A percentile compares a stretch with the other conserved stretches of the same genome.
Evolutionary conservation across 2,797 vertebrate species (phyloP).

Genomic region (Denticeps clupeoides): DNA sequence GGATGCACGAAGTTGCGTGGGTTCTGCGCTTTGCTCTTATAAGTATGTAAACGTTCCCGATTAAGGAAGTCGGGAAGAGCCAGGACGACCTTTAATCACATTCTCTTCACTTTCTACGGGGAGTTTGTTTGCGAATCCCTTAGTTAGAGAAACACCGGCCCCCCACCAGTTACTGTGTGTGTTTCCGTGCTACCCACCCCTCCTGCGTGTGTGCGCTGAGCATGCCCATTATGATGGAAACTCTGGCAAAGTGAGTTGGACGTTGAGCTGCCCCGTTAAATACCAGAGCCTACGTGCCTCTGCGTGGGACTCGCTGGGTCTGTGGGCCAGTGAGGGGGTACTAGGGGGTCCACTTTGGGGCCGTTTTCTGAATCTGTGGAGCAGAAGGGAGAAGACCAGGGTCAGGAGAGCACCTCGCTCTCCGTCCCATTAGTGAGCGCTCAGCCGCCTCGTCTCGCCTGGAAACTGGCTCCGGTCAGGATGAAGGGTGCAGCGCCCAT

Average conservation of each 20-base stretch:
- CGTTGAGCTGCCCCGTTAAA: slow-evolving; percentile 16
- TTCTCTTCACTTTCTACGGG: not conserved
- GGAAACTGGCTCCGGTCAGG: not conserved
- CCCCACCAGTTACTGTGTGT: not conserved
- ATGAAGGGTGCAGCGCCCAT: slow-evolving; percentile 10
- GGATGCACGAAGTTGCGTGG: no score
- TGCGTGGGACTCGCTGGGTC: slow-evolving; percentile 7
- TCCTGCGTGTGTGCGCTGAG: slow-evolving; percentile 1
- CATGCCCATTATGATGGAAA: slow-evolving; percentile 17
- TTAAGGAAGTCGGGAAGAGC: not conserved
- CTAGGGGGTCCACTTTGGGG: slow-evolving; percentile 7
- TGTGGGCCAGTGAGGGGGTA: slow-evolving; percentile 3
- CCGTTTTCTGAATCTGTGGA: not conserved
- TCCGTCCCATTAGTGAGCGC: not conserved
- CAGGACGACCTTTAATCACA: not conserved
- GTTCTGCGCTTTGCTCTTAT: not conserved
- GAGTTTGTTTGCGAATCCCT: not conserved
- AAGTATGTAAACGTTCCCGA: not conserved
- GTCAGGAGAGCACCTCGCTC: not conserved
- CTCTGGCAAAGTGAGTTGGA: slow-evolving; percentile 4
- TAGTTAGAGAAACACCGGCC: not conserved
- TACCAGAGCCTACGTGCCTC: slow-evolving; percentile 22
- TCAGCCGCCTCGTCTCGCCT: not conserved
- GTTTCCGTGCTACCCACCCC: slow-evolving; percentile 6
- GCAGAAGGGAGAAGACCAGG: slow-evolving; percentile 7